Evolutionary conservation across 2,888 invertebrate genomes (phyloP).

Genomic region (Dicyrtoma fusca): DNA sequence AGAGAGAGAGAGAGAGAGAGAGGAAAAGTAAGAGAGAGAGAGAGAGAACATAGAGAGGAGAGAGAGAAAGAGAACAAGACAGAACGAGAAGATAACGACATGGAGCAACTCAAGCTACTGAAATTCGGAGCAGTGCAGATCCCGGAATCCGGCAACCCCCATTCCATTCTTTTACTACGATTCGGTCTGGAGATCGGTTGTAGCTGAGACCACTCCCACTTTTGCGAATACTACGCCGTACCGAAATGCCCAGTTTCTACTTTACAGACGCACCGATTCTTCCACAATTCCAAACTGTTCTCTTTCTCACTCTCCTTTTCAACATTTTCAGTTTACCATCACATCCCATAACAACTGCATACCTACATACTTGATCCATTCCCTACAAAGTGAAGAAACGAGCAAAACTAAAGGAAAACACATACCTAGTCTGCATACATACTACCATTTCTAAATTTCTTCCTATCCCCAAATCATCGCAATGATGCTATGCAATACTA

Average conservation of each 20-base stretch:
- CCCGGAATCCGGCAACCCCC: constrained; percentile 46
- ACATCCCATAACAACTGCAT: too few species aligned
- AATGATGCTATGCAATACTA: constrained; percentile 26
- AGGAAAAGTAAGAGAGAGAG: constrained; percentile 20
- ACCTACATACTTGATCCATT: too few species aligned
- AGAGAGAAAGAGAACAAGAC: constrained; percentile 40
- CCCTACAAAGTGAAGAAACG: constrained; percentile 23
- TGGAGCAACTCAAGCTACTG: constrained; percentile 36
- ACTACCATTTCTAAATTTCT: constrained; percentile 27
- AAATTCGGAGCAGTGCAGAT: constrained; percentile 44
- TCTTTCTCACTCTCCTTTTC: constrained; percentile 35
- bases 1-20: constrained; percentile 19
- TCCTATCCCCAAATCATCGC: constrained; percentile 33
- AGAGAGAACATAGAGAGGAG: constrained; percentile 21
- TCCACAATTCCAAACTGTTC: constrained; percentile 20
- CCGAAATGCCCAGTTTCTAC: constrained; percentile 25
- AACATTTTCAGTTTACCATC: too few species aligned
- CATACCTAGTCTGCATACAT: too few species aligned
- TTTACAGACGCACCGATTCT: constrained; percentile 35
- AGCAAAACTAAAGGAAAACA: constrained; percentile 9
- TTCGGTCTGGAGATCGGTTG: constrained; percentile 54
- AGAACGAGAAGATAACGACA: constrained; percentile 30
- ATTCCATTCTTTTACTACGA: constrained; percentile 55
- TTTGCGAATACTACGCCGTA: constrained; percentile 41
- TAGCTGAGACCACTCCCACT: constrained; percentile 54